Evolutionary conservation across 1,140 invertebrate species (phyloP).

Genomic region (Leptinotarsa defecta): DNA sequence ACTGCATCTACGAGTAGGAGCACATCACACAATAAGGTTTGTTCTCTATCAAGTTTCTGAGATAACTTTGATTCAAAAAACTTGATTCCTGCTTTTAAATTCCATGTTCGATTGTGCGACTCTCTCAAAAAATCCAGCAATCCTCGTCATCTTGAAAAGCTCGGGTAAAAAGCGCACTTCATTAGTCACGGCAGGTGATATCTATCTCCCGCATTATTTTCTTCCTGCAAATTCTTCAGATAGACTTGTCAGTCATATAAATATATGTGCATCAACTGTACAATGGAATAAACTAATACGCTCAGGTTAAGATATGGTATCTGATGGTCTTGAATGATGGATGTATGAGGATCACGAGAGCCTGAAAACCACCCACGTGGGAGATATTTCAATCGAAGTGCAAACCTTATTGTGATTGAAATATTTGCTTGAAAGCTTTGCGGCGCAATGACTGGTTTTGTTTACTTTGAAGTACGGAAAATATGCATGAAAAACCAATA

Average conservation of each 20-base stretch:
- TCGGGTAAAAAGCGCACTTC: background rate
- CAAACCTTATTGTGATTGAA: constrained; percentile 47
- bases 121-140: too few relatives aligned
- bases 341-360: constrained; percentile 23
- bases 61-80: too few relatives aligned
- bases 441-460: too few relatives aligned
- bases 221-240: constrained; percentile 8
- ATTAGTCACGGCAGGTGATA: background rate
- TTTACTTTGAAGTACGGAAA: too few relatives aligned
- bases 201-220: background rate
- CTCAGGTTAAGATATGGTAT: constrained; percentile 15
- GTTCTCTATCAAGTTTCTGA: too few relatives aligned
- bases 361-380: constrained; percentile 37
- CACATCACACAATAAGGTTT: too few relatives aligned
- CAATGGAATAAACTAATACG: constrained; percentile 6
- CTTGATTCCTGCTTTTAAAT: too few relatives aligned
- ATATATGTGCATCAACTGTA: constrained; percentile 6
- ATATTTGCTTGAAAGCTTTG: constrained; percentile 14
- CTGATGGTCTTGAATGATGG: constrained; percentile 5
- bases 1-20: too few relatives aligned
- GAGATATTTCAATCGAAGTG: constrained; percentile 39
- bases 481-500: too few relatives aligned
- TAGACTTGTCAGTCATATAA: constrained; percentile 3
- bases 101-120: background rate
- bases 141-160: too few relatives aligned